Base-by-base conservation (phyloP, 2,797 vertebrate species). In the Lerista edwardsae region DNA sequence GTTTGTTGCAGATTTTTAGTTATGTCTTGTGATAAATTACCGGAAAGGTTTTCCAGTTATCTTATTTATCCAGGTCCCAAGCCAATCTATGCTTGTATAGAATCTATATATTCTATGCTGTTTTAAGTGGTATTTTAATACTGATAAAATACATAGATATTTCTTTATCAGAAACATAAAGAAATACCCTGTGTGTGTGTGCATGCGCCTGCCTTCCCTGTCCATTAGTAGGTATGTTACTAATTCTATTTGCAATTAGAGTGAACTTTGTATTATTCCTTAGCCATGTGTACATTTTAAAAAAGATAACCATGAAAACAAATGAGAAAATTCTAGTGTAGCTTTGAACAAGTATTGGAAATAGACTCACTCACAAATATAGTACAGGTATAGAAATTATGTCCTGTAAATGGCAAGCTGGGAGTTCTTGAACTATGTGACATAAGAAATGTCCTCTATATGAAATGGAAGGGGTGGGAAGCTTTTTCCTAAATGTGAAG, bases 21-120 rank as follows among this genome's bases (percentile, higher is more conserved):
- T 84, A 90, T 89, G 82, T 57, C 75, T 90, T 59, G 34, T 76
- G 87, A 55, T 91, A 90, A 94, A 47, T 75, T 68, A 83, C 39
- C 0, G 0, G 88, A 89, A 91, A 74, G 64, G 10, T 86, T 23
- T 89, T 73, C 39, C 41, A 88, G 68, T 93, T 93, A 90, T 84
- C 89, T 90, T 89, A 23, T 90, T 93, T 91, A 86, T 89, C 78
- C 81, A 51, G 85, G 90, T 91, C 91, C 90, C 83, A 82, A 71
- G 62, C 9, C 41, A 51, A 27, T 85, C 88, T 90, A 80, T 75
- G 79, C 80, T 68, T 91, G 39, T 64, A 84, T 68, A 85, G 69
- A 34, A 84, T 55, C 39, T 84, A 47, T 47, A 47, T 5, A 47
- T 10, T 51, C 9, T 51, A 51, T 51, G 47, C 47, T 51, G 44